These are phyloP conservation scores for Acanthosepion lycidas DNA, from an alignment of 2,888 invertebrate species.

Conservation along the genomic window DNA sequence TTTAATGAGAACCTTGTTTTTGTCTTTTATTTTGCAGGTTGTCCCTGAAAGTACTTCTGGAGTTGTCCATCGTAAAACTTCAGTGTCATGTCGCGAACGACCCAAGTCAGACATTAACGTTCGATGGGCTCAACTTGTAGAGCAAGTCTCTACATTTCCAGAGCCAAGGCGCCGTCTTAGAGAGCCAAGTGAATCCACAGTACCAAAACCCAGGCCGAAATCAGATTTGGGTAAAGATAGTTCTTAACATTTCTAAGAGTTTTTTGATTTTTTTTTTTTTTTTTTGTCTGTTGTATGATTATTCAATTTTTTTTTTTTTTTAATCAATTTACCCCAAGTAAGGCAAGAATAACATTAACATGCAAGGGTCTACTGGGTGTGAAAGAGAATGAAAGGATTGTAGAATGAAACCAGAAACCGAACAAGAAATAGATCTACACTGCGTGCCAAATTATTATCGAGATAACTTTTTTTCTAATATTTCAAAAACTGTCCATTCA, in stretches of 20 bases:
- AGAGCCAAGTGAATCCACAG: slow-evolving; percentile 34
- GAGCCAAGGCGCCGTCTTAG: slow-evolving; percentile 36
- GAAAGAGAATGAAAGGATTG: too few species aligned
- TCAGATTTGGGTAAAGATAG: slow-evolving; percentile 43
- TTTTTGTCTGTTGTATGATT: too few species aligned
- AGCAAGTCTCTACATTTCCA: slow-evolving; percentile 34
- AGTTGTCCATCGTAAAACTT: slow-evolving; percentile 44
- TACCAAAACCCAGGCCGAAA: slow-evolving; percentile 39
- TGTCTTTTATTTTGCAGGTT: background rate
- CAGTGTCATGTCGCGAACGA: slow-evolving; percentile 43
- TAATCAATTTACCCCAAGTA: too few species aligned
- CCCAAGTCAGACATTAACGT: slow-evolving; percentile 47
- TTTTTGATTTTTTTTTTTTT: too few species aligned
- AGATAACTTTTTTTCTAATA: too few species aligned
- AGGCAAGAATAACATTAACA: too few species aligned
- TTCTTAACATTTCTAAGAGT: background rate
- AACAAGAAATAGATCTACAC: too few species aligned
- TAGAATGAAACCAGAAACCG: too few species aligned
- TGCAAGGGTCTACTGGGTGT: too few species aligned
- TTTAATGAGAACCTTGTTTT: background rate
- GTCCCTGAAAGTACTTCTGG: slow-evolving; percentile 35
- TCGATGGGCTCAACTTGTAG: slow-evolving; percentile 38
- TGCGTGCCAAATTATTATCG: too few species aligned
- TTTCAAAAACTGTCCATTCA: too few species aligned
- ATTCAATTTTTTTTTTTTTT: too few species aligned